Base-by-base conservation (phyloP, 1,140 invertebrate genomes). In the Drosophila pruinosa region DNA sequence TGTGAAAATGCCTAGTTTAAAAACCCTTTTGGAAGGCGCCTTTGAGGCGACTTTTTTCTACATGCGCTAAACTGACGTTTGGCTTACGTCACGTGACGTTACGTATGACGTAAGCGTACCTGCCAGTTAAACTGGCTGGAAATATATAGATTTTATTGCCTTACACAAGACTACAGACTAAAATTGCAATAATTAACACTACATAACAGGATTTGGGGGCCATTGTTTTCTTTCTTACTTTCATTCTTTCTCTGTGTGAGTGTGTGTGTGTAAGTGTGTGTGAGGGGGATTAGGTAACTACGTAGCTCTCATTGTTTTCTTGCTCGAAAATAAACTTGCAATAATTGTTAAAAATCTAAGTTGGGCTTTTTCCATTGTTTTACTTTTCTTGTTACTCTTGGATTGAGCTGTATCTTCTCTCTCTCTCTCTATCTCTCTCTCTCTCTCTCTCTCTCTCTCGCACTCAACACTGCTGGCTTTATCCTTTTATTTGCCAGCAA, bases 241-340 rank as follows among this genome's bases (percentile, higher is more conserved):
- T 21, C 19, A 53, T 38, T 17, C 28, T 26, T 31, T 26, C 19
- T 52, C 10, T 50, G 21, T 61, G 41, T 61, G 19, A 41, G 1
- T 41, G 38, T 56, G 31, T 53, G 34, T 50, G 8, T 52, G 8
- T 50, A 31, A 12, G 10, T 36, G 50, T 54, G 12, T 54, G 52
- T 39, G n/a, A 24, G 10, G 41, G 78, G 78, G 70, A 81, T 86
- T 82, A 88, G 82, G 82, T 88, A 78, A 88, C 83, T 88, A 88
- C 83, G 82, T 88, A 88, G 82, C 82, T 88, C 71, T 88, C 82
- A 65, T 61, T 54, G 14, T 62, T 85, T 57, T 43, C 45, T 62
- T 62, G 64, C 63, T 68, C 47, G 43, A 52, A 28, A 21, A 31
- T 43, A 41, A 70, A 50, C 19, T 52, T 34, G 38, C 22, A 41